These are phyloP conservation scores for Aphis gossypii DNA, from an alignment of 1,140 invertebrate species.

Conservation along the genomic window DNA sequence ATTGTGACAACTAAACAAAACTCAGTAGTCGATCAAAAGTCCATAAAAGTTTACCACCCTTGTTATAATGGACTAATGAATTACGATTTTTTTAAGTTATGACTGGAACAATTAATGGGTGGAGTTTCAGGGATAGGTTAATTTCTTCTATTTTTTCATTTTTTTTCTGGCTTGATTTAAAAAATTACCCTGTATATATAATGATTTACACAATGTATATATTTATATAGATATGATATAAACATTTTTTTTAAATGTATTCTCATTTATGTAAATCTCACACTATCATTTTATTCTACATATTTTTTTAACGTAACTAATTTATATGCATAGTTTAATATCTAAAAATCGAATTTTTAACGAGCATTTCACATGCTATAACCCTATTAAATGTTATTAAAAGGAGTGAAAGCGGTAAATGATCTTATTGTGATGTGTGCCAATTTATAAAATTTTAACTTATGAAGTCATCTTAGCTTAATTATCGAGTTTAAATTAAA, in stretches of 20 bases:
- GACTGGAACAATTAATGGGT: not conserved
- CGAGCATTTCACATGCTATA: constrained; percentile 38
- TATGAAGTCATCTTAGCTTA: not conserved
- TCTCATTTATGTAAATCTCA: not conserved
- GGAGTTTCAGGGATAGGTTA: not conserved
- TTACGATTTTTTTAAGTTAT: not conserved
- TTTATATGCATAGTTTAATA: constrained; percentile 26
- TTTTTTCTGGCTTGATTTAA: not conserved
- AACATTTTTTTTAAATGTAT: not conserved
- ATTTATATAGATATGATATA: not conserved
- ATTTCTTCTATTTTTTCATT: not conserved
- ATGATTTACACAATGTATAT: not conserved
- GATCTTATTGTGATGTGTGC: not conserved
- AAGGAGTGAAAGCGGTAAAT: not conserved
- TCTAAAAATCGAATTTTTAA: constrained; percentile 15
- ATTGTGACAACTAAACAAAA: no score
- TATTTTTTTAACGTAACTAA: not conserved
- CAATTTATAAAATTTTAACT: not conserved
- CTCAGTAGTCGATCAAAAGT: no score
- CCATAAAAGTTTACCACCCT: no score
- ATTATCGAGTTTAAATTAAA: not conserved
- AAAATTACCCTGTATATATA: not conserved
- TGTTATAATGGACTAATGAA: not conserved
- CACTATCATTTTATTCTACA: not conserved
- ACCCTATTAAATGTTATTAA: not conserved